Evolutionary conservation across 2,888 invertebrate species (phyloP).

Genomic region (Pyrrhosoma nymphula): DNA sequence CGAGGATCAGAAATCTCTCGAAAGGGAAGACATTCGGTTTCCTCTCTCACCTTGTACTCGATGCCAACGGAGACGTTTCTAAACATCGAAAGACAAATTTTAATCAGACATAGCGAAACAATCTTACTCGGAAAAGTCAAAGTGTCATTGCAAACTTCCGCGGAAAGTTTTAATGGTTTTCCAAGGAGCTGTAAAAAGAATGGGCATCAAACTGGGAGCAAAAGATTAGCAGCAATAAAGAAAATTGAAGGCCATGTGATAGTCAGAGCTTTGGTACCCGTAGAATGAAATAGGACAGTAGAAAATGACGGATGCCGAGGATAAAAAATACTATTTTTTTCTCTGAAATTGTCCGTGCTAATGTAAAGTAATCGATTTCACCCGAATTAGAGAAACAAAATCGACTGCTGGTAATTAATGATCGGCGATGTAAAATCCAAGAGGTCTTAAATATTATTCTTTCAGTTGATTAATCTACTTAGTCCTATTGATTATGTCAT

Average conservation of each 20-base stretch:
- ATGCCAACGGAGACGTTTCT: not conserved
- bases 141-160: not conserved
- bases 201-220: not conserved
- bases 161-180: not conserved
- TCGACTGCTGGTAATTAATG: no score
- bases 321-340: no score
- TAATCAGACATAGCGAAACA: not conserved
- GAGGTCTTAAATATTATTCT: no score
- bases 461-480: no score
- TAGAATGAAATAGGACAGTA: not conserved
- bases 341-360: no score
- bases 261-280: not conserved
- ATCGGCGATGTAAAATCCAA: no score
- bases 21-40: not conserved
- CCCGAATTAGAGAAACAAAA: no score
- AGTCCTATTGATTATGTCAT: no score
- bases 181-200: not conserved
- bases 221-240: not conserved
- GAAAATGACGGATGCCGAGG: not conserved
- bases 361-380: no score
- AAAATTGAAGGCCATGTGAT: not conserved
- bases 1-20: not conserved
- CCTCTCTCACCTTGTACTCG: not conserved
- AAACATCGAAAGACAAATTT: not conserved
- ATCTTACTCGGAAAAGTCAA: not conserved